Evolutionary conservation across 2,888 invertebrate genomes (phyloP).

Genomic region (Dryococelus australis): DNA sequence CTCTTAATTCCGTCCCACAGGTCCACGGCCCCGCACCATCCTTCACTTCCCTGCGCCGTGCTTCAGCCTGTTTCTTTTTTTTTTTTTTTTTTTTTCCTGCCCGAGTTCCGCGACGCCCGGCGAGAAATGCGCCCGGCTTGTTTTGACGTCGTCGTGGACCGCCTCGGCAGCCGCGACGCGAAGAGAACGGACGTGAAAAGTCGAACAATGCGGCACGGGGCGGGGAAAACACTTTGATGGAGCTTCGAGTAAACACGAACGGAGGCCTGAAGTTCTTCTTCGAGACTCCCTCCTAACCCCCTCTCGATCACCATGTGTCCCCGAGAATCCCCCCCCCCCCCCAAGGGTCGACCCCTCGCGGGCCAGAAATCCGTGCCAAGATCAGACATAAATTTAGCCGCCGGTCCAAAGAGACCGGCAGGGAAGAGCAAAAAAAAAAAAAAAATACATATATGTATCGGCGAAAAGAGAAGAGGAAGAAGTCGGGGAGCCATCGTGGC

Average conservation of each 20-base stretch:
- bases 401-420: background rate
- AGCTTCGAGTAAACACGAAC: background rate
- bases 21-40: background rate
- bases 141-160: background rate
- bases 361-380: background rate
- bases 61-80: background rate
- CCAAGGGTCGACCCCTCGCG: no score
- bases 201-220: background rate
- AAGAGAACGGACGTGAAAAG: background rate
- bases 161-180: background rate
- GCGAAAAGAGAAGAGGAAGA: background rate
- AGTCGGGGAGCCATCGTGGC: background rate
- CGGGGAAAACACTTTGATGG: background rate
- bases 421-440: background rate
- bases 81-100: background rate
- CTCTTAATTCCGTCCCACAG: background rate
- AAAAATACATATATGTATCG: background rate
- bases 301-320: background rate
- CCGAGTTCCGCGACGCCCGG: background rate
- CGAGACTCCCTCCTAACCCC: background rate
- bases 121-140: background rate
- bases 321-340: background rate
- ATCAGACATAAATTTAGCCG: background rate
- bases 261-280: background rate
- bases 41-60: background rate